Evolutionary conservation across 1,140 invertebrate species (phyloP), one percentile per base, ranked within the genome.

Genomic region (Schmidtea mediterranea): DNA sequence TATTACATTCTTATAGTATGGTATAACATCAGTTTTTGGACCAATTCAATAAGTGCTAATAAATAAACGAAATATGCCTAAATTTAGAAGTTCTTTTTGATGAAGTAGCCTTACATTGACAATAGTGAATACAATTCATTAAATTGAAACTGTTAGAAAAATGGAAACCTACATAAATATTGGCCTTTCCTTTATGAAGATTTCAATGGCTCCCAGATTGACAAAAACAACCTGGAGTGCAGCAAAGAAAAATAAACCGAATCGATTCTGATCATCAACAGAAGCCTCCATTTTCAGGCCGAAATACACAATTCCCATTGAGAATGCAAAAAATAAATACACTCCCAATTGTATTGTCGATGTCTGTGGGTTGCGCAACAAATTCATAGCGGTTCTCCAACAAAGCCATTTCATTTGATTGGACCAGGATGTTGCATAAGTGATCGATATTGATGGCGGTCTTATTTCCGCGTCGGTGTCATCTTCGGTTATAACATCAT

Each of bases 251-350:
- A 48, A 48, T 19, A 48, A 22, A 37, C 46, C 46, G 9, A 6
- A 15, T 6, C 48, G 32, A 45, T 65, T 65, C 46, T 65, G 62
- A 23, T 62, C 55, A 1, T 58, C 63, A 3, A 57, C 54, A 19
- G 55, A 51, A 46, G 51, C 51, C 2, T 54, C 54, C 16, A 52
- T 48, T 32, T 57, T 55, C 38, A 61, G 49, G 40, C 62, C 51
- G 47, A 57, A 60, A 51, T 63, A 65, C 15, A 65, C 60, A 32
- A 53, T 54, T 15, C 63, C 63, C 51, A 63, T 58, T 36, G 62
- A 58, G 8, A 58, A 18, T 22, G 51, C 63, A 56, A 63, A 62
- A 39, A 63, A 52, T 15, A 56, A 50, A 45, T 58, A 56, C 2
- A 61, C 57, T 6, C 60, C 38, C 16, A 60, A 43, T 59, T 63